These are phyloP conservation scores for Poeciliopsis infans DNA, from an alignment of 2,797 vertebrate genomes.

Conservation along the genomic window DNA sequence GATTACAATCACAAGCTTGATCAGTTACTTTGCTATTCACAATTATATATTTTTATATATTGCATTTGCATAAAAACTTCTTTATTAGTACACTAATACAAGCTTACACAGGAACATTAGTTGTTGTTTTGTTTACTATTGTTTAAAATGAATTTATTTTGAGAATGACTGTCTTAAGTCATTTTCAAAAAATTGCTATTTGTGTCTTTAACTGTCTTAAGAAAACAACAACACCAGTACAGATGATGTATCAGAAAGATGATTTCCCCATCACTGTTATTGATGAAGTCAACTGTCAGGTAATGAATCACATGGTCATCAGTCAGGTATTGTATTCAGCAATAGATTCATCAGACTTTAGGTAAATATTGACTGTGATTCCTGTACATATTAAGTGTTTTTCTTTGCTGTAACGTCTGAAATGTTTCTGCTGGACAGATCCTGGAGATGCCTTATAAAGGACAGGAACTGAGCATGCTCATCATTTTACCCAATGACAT, in stretches of 20 bases:
- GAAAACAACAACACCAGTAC: not conserved
- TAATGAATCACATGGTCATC: not conserved
- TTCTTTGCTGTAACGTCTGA: not conserved
- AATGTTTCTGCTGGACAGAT: slow-evolving; percentile 57
- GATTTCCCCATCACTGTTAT: not conserved
- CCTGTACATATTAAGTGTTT: not conserved
- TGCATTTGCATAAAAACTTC: too few relatives aligned
- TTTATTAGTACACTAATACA: too few relatives aligned
- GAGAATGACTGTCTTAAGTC: too few relatives aligned
- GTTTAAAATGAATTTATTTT: not conserved
- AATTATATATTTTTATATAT: too few relatives aligned
- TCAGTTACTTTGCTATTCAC: too few relatives aligned
- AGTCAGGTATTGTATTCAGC: too few relatives aligned
- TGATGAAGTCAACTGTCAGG: not conserved
- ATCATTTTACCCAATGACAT: slow-evolving; percentile 68
- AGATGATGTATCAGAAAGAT: not conserved
- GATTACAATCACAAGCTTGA: too few relatives aligned
- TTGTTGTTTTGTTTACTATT: not conserved
- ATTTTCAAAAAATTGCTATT: too few relatives aligned
- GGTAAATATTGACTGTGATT: not conserved
- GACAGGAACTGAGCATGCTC: slow-evolving; percentile 86
- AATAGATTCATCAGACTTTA: not conserved
- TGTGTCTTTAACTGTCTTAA: not conserved
- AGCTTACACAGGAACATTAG: too few relatives aligned
- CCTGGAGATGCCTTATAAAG: slow-evolving; percentile 87